These are phyloP conservation scores for Zophobas morio DNA, from an alignment of 1,140 invertebrate genomes.

Conservation along the genomic window DNA sequence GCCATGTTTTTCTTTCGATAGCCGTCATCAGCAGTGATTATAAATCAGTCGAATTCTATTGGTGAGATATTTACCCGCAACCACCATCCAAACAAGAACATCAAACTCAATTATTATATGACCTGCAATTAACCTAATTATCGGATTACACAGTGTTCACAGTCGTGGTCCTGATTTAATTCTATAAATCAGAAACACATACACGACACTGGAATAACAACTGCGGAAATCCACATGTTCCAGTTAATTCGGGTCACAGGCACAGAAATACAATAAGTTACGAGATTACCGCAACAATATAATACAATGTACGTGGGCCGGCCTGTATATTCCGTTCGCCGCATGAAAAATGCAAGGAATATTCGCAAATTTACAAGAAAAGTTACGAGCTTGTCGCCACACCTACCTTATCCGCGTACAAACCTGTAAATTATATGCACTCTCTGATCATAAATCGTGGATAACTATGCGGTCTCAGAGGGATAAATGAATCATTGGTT, in stretches of 20 bases:
- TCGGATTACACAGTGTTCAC: conserved; percentile 33
- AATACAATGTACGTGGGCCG: conserved; percentile 22
- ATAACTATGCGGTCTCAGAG: conserved; percentile 34
- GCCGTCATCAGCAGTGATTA: conserved; percentile 4
- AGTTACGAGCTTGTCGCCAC: conserved; percentile 44
- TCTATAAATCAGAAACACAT: conserved; percentile 44
- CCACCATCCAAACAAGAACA: conserved; percentile 31
- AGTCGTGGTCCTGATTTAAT: conserved; percentile 39
- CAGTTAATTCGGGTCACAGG: conserved; percentile 15
- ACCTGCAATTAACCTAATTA: conserved; percentile 41
- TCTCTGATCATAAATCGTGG: conserved; percentile 35
- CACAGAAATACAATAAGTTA: conserved; percentile 34
- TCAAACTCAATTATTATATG: conserved; percentile 42
- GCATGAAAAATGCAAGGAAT: conserved; percentile 15
- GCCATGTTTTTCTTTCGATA: not conserved
- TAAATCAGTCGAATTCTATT: conserved; percentile 7
- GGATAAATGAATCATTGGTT: conserved; percentile 25
- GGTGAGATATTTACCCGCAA: not conserved
- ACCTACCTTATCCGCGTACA: conserved; percentile 38
- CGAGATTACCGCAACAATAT: conserved; percentile 23
- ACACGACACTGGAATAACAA: conserved; percentile 38
- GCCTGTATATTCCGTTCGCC: conserved; percentile 1
- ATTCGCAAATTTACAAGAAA: conserved; percentile 44
- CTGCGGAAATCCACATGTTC: conserved; percentile 11
- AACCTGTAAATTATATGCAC: conserved; percentile 34